These are phyloP conservation scores for Ormyrus pomaceus DNA, from an alignment of 2,888 invertebrate genomes.

Conservation along the genomic window DNA sequence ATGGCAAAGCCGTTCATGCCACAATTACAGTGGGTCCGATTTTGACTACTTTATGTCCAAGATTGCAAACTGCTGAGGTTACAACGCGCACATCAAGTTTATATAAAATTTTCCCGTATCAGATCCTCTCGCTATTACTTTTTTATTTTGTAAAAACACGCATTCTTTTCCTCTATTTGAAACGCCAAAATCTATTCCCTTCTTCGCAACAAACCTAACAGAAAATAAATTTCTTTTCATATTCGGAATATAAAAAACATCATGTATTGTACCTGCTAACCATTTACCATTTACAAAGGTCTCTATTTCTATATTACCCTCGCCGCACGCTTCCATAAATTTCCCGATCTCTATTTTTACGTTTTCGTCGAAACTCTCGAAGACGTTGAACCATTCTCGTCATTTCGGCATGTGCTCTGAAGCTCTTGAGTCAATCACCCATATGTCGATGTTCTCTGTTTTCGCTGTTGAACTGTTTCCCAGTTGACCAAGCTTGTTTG, in stretches of 20 bases:
- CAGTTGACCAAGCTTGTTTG: too few species aligned
- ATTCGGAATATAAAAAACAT: conserved; percentile 48
- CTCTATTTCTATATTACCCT: conserved; percentile 46
- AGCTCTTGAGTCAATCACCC: conserved; percentile 46
- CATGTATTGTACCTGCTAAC: conserved; percentile 8
- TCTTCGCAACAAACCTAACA: conserved; percentile 28
- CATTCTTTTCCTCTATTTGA: conserved; percentile 28
- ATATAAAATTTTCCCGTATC: conserved; percentile 43
- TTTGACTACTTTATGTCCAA: background rate
- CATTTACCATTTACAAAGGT: conserved; percentile 37
- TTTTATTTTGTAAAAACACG: conserved; percentile 5
- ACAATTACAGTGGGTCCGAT: conserved; percentile 22
- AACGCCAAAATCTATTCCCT: conserved; percentile 39
- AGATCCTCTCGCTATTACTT: conserved; percentile 40
- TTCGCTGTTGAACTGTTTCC: too few species aligned
- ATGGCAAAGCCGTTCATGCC: conserved; percentile 45
- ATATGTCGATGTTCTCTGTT: background rate
- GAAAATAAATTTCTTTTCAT: conserved; percentile 53
- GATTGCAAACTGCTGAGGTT: conserved; percentile 7
- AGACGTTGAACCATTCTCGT: conserved; percentile 45
- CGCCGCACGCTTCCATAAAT: conserved; percentile 17
- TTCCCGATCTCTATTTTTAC: conserved; percentile 1
- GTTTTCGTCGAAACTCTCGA: conserved; percentile 1
- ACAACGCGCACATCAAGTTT: conserved; percentile 36
- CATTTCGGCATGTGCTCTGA: conserved; percentile 50